phyloP scores from a whole-genome alignment of 2,888 invertebrate genomes.

The Invenusta paracnida region DNA sequence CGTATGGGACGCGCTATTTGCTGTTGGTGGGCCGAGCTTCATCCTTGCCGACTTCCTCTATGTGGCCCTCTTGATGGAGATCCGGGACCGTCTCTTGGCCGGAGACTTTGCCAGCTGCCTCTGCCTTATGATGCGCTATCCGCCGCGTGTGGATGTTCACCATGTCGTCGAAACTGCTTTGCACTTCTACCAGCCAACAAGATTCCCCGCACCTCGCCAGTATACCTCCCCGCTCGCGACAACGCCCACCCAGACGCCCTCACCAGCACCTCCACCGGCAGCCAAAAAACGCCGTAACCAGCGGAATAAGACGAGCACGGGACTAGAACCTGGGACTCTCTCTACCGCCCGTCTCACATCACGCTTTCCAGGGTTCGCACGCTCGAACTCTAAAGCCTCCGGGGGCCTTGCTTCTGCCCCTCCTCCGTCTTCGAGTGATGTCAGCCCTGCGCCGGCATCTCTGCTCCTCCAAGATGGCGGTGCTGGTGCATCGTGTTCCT shows the following conservation, averaged over 20 bases:
- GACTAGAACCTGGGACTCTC: not conserved
- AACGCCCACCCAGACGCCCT: not conserved
- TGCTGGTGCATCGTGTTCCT: not conserved
- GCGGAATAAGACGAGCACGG: constrained; percentile 26
- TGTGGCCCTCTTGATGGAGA: constrained; percentile 72
- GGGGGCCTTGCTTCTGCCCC: not conserved
- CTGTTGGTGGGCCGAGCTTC: constrained; percentile 60
- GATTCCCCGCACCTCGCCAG: not conserved
- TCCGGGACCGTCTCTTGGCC: constrained; percentile 67
- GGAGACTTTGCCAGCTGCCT: constrained; percentile 69
- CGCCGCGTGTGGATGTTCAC: constrained; percentile 67
- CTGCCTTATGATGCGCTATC: constrained; percentile 69
- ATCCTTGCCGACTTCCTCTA: constrained; percentile 69
- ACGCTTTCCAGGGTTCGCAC: not conserved
- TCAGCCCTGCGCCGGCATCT: not conserved
- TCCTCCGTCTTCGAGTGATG: not conserved
- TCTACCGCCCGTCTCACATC: not conserved
- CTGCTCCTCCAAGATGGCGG: not conserved
- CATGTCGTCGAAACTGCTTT: constrained; percentile 67
- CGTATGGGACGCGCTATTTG: constrained; percentile 78
- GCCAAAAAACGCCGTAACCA: not conserved
- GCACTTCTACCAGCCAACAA: constrained; percentile 61
- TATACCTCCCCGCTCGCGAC: not conserved
- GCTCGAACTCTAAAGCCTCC: not conserved
- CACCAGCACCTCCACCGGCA: not conserved